Evolutionary conservation across 1,140 invertebrate species (phyloP), one percentile per base, ranked within the genome.

Genomic region (Cotesia vestalis): DNA sequence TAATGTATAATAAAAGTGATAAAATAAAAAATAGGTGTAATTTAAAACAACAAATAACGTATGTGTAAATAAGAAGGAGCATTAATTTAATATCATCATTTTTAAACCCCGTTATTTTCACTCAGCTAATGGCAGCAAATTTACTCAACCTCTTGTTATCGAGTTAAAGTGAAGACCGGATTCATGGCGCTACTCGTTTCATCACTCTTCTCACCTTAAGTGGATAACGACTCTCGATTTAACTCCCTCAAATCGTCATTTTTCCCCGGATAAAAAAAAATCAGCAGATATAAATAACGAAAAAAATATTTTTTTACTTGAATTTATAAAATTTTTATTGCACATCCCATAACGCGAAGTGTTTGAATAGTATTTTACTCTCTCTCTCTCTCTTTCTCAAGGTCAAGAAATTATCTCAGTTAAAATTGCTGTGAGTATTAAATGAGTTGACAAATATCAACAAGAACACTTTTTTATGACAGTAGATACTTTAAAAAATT

Each of bases 111-210:
- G 81, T 83, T 84, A 84, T 83, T 83, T 82, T 81, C 82, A 75
- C 79, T 73, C 78, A 36, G 80, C 80, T 85, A 85, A 85, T 84
- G 84, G 82, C 81, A 80, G 82, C 82, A 82, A 85, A 83, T 85
- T 85, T 85, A 85, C 84, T 81, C 79, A 59, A 78, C 75, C 72
- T 78, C 76, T 74, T 81, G 78, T 85, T 85, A 85, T 85, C 84
- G 78, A 20, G 35, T 20, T 61, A 6, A 61, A 61, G 17, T 40
- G 68, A 59, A 60, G 38, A 40, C 57, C 36, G 38, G 68, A 69
- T 69, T 69, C 68, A 69, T 59, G 68, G 59, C 55, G 68, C 68
- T 69, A 69, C 68, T 69, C 68, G 59, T 69, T 69, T 69, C 68
- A 69, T 69, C 68, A 69, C 68, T 69, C 68, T 69, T 69, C 68